A percentile compares a stretch with the other conserved stretches of the same genome.
These are phyloP conservation scores for Chironomus striatipennis DNA, from an alignment of 1,140 invertebrate genomes.

Conservation along the genomic window DNA sequence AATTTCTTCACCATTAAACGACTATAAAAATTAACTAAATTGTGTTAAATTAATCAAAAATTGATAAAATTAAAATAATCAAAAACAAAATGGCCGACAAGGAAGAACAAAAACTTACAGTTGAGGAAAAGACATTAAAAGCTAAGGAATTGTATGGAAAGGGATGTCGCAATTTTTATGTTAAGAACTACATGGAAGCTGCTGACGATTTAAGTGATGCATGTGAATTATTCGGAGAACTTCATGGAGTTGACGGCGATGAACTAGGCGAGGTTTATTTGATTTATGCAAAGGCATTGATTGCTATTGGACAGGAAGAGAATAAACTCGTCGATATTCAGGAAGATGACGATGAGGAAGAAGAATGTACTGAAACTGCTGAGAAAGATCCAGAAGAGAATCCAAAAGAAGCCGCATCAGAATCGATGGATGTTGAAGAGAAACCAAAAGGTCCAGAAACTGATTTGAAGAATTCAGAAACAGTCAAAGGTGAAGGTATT, in stretches of 20 bases:
- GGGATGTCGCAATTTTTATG: conserved; percentile 62
- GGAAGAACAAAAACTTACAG: conserved; percentile 25
- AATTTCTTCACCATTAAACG: no score
- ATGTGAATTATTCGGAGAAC: conserved; percentile 51
- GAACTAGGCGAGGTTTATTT: conserved; percentile 70
- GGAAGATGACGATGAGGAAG: conserved; percentile 41
- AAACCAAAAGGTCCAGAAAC: no score
- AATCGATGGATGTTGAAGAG: no score
- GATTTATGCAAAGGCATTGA: conserved; percentile 49
- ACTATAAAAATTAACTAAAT: no score
- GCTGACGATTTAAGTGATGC: conserved; percentile 61
- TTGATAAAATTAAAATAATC: no score
- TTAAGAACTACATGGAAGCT: conserved; percentile 60
- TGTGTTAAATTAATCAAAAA: no score
- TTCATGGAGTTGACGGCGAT: conserved; percentile 58
- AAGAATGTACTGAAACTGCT: no score
- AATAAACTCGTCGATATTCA: conserved; percentile 59
- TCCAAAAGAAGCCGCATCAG: no score
- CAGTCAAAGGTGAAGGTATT: no score
- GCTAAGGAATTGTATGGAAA: conserved; percentile 46
- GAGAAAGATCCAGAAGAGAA: no score
- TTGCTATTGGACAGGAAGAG: conserved; percentile 64
- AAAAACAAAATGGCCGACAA: conserved; percentile 34
- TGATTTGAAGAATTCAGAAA: no score
- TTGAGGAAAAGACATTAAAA: conserved; percentile 32